A percentile compares a stretch with the other conserved stretches of the same genome.
phyloP scores from a whole-genome alignment of 2,113 vertebrate genomes.

The Hippocampus barbouri region DNA sequence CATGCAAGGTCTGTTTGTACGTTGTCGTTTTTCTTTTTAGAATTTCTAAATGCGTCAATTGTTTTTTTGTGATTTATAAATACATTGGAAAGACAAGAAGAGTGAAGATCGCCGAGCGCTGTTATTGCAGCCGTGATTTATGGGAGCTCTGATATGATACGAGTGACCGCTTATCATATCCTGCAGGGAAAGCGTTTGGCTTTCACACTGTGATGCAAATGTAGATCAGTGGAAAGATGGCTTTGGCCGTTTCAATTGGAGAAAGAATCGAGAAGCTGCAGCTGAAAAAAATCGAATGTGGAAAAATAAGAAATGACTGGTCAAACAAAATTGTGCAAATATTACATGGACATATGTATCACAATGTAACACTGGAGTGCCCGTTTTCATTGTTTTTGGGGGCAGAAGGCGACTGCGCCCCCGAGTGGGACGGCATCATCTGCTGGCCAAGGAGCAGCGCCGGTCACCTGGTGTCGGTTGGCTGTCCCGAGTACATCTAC shows the following conservation, averaged over 20 bases:
- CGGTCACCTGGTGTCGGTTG: slow-evolving; percentile 72
- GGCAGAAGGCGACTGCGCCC: slow-evolving; percentile 73
- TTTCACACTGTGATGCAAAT: slow-evolving; percentile 20
- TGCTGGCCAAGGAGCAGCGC: slow-evolving; percentile 81
- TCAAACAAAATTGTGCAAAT: no score
- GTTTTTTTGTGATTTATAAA: background rate
- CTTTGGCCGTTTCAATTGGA: background rate
- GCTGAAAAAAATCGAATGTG: background rate
- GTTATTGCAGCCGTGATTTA: slow-evolving; percentile 19
- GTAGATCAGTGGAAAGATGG: slow-evolving; percentile 12
- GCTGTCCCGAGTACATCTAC: slow-evolving; percentile 85
- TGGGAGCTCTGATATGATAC: slow-evolving; percentile 42
- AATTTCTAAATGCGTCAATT: background rate
- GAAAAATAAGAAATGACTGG: no score
- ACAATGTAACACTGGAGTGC: no score
- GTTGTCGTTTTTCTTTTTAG: background rate
- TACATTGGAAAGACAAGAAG: slow-evolving; percentile 3
- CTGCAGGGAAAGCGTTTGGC: slow-evolving; percentile 29
- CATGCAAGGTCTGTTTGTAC: slow-evolving; percentile 66
- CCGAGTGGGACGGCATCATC: slow-evolving; percentile 88
- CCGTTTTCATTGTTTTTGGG: background rate
- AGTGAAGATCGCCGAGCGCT: slow-evolving; percentile 11
- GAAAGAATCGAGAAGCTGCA: background rate
- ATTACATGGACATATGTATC: no score
- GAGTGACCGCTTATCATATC: slow-evolving; percentile 45